Conservation (phyloP, 2,113 vertebrate genomes). For the Grus americana region DNA sequence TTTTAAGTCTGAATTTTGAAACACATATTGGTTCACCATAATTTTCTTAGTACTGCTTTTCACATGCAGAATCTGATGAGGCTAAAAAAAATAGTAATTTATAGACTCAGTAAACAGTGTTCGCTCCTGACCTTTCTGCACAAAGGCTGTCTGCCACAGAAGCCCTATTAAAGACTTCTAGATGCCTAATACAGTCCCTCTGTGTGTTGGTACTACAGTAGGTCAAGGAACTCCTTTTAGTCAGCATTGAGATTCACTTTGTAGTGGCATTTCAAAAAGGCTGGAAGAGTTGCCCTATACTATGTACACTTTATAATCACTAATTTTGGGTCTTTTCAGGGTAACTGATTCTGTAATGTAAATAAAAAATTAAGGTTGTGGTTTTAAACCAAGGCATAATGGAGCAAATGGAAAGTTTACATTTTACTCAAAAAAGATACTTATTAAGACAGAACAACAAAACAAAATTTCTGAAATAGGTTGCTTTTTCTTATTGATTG, state of each 20-base stretch:
- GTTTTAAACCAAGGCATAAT: conserved; percentile 16
- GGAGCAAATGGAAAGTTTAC: conserved; percentile 26
- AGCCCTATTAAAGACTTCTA: conserved; percentile 45
- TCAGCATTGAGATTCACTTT: conserved; percentile 23
- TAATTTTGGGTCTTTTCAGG: conserved; percentile 42
- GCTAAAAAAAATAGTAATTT: conserved; percentile 33
- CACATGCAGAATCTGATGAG: conserved; percentile 23
- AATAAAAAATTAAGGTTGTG: neutral
- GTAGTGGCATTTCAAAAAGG: conserved; percentile 18
- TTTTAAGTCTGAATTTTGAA: conserved; percentile 7
- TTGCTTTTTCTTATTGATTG: neutral
- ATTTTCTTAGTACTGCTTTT: neutral
- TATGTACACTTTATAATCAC: neutral
- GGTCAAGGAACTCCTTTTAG: conserved; percentile 63
- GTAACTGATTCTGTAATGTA: conserved; percentile 2
- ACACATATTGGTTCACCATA: neutral
- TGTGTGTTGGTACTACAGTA: conserved; percentile 38
- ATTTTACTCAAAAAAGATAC: neutral
- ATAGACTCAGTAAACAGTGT: conserved; percentile 48
- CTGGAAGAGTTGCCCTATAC: neutral
- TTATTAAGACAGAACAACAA: neutral
- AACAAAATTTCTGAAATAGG: neutral
- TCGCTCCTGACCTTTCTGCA: conserved; percentile 54
- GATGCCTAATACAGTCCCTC: conserved; percentile 37
- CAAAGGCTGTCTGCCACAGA: conserved; percentile 49